These are phyloP conservation scores for Crotalus tigris DNA, from an alignment of 2,113 vertebrate species.

Conservation along the genomic window DNA sequence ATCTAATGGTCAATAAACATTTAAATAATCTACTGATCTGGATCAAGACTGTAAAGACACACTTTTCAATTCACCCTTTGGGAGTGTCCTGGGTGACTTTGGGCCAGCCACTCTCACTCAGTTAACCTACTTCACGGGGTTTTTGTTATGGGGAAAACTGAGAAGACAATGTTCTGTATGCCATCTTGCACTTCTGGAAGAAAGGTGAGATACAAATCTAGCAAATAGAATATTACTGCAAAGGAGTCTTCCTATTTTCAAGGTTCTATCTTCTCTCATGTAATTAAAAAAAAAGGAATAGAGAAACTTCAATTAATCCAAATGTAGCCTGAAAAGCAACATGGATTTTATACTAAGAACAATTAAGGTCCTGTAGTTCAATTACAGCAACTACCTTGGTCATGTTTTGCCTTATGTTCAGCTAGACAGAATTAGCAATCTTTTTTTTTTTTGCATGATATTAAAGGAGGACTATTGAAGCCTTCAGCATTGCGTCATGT, in stretches of 20 bases:
- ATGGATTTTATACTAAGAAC: not conserved
- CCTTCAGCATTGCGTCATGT: not conserved
- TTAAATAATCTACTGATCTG: not conserved
- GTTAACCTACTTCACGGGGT: not conserved
- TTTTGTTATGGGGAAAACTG: not conserved
- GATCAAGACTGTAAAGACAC: not conserved
- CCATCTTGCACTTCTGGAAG: not conserved
- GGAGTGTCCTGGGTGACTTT: not conserved
- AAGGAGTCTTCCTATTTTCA: not conserved
- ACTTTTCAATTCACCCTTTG: not conserved
- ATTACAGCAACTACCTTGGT: fast-evolving
- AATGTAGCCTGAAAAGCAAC: slow-evolving; percentile 1
- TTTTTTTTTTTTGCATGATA: not conserved
- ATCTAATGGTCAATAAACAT: not conserved
- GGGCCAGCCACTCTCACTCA: not conserved
- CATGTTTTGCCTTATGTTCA: not conserved
- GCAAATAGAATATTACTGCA: not conserved
- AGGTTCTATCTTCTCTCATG: not conserved
- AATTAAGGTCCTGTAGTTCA: slow-evolving; percentile 15
- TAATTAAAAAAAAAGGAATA: not conserved
- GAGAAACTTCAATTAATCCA: not conserved
- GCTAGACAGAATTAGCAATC: not conserved
- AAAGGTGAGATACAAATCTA: not conserved
- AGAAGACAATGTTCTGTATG: not conserved
- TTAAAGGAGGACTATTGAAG: not conserved